Base-by-base conservation (phyloP, 2,888 invertebrate genomes). In the Dimorphilus gyrociliatus region DNA sequence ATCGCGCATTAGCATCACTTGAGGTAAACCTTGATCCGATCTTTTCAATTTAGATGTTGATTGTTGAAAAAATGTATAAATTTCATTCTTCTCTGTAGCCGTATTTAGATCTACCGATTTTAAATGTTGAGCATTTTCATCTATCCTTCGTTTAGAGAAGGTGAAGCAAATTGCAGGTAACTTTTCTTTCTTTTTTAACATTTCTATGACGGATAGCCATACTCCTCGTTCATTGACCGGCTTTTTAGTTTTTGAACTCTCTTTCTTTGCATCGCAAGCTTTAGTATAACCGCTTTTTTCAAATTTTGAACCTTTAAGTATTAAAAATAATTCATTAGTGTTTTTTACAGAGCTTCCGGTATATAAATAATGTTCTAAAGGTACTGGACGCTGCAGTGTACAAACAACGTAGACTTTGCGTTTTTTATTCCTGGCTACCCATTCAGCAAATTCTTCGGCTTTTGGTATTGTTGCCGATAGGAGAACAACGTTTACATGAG, bases 381-480 rank as follows among this genome's bases (percentile, higher is more conserved):
- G 97, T 1, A 99, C 86, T 0, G 97, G 97, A 32, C 97, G 69
- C 51, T 86, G 81, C 0, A 73, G 66, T 0, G 97, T 99, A 36
- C 80, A 84, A 8, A 97, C 82, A 0, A 99, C 94, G 54, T 79
- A 88, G 33, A 74, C 70, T 55, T 81, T 84, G 36, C 81, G 72
- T 48, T 79, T 76, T 63, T 69, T 69, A 28, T 64, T 68, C 13
- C 66, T 50, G 21, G 70, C 69, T 24, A 70, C 63, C 70, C 70
- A 70, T 36, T 66, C 66, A 23, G 97, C 97, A 65, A 97, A 85
- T 60, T 92, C 82, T 37, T 85, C 68, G 0, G 86, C 81, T 61
- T 99, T 99, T 1, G 94, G 94, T 16, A 94, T 94, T 0, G 97
- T 99, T 1, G 97, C 97, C 55, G 88, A 90, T 25, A 99, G 66